Base-by-base conservation (phyloP, 2,113 vertebrate genomes). In the Erinaceus europaeus region DNA sequence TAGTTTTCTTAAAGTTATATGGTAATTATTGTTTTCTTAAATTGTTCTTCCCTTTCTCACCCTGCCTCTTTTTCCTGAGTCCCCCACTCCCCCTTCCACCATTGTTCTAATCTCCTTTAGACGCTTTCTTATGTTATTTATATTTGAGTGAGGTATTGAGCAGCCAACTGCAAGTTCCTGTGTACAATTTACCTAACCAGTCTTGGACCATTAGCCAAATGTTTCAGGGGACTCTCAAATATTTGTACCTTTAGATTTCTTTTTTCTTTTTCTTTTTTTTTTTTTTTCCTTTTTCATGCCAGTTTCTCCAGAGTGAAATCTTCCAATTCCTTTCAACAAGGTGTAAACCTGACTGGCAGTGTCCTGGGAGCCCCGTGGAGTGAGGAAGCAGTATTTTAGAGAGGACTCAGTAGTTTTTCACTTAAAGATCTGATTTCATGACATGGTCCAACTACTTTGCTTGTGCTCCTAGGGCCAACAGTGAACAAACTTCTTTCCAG, bases 21-120 rank as follows among this genome's bases (percentile, higher is more conserved):
- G 5, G 21, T 68, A 90, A 86, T 86, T 68, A 61, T 38, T 50
- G 40, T 59, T 82, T 91, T 64, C 40, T 53, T 9, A 10, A 88
- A 25, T 8, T 34, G 20, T 75, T 53, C 50, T 72, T 75, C 44
- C 20, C 23, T 74, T 89, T 89, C 67, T 68, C 48, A 38, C 32
- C 57, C 53, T n/a, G 21, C 32, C 32, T 81, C 29, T 89, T 69
- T 46, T 38, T 23, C 36, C 53, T 52, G 25, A 50, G 27, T 29
- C 68, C 40, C 36, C 40, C 36, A 9, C 62, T 72, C 69, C 38
- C 23, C 21, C 20, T 42, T 6, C n/a, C n/a, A n/a, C n/a, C n/a
- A n/a, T 77, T 34, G 4, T 80, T 73, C 38, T 42, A 10, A 29
- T 46, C 27, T n/a, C 79, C 32, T 83, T 67, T 25, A 78, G 29